Conservation (phyloP, 1,140 invertebrate genomes). For the Calosoma granatense region DNA sequence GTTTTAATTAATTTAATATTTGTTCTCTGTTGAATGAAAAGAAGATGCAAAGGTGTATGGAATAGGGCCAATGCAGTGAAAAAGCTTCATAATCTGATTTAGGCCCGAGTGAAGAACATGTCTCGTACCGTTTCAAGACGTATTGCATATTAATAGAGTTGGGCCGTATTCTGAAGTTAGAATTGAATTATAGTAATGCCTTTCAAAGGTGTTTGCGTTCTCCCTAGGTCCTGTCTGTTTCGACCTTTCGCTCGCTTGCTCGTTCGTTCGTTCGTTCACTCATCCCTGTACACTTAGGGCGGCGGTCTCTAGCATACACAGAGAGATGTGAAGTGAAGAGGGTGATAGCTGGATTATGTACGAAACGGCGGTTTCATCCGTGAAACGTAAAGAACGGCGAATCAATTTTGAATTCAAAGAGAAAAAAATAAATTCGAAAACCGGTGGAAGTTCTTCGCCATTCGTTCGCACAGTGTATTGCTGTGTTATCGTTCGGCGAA, state of each 20-base stretch:
- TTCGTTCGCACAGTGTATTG: background rate
- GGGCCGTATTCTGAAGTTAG: background rate
- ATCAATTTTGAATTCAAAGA: slow-evolving; percentile 7
- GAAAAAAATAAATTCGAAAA: slow-evolving; percentile 9
- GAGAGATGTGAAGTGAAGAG: too few species aligned
- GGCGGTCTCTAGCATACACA: too few species aligned
- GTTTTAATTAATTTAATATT: too few species aligned
- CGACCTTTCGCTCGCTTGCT: too few species aligned
- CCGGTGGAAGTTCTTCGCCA: background rate
- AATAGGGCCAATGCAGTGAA: too few species aligned
- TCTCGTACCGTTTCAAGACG: background rate
- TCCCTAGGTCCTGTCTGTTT: background rate
- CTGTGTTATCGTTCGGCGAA: background rate
- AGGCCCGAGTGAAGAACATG: background rate
- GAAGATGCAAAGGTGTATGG: too few species aligned
- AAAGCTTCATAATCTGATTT: background rate
- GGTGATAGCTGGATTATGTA: background rate
- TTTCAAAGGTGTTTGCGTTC: background rate
- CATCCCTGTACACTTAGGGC: too few species aligned
- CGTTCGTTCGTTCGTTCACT: too few species aligned
- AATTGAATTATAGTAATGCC: slow-evolving; percentile 3
- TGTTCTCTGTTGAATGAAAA: too few species aligned
- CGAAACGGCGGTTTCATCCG: slow-evolving; percentile 3
- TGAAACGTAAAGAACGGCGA: slow-evolving; percentile 6
- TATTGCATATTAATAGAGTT: slow-evolving; percentile 5